Conservation (phyloP, 2,797 vertebrate species). For the Parauchenoglanis ngamensis region DNA sequence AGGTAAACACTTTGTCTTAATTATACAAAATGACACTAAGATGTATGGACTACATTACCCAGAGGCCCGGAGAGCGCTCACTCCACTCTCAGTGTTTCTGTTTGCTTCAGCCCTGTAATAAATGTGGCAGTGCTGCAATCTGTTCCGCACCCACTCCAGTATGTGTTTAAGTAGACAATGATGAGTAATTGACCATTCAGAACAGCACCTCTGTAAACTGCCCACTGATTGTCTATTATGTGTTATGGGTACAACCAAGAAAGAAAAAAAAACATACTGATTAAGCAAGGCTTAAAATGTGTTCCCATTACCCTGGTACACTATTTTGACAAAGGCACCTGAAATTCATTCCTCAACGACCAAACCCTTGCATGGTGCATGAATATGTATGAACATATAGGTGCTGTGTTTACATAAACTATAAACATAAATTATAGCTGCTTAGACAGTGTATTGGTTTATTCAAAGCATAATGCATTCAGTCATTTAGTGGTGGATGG, state of each 20-base stretch:
- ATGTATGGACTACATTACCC: slow-evolving; percentile 45
- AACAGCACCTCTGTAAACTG: slow-evolving; percentile 67
- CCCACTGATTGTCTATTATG: slow-evolving; percentile 75
- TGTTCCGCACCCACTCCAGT: slow-evolving; percentile 69
- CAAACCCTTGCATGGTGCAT: slow-evolving; percentile 60
- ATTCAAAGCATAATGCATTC: background rate
- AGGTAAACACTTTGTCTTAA: slow-evolving; percentile 47
- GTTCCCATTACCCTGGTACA: slow-evolving; percentile 66
- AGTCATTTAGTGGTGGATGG: background rate
- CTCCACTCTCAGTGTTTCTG: slow-evolving; percentile 58
- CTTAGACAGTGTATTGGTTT: background rate
- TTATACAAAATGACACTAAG: slow-evolving; percentile 30
- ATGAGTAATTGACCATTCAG: slow-evolving; percentile 78
- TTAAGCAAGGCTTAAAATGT: slow-evolving; percentile 73
- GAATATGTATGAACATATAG: slow-evolving; percentile 67
- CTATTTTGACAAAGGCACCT: slow-evolving; percentile 65
- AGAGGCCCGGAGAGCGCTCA: slow-evolving; percentile 29
- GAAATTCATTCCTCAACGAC: slow-evolving; percentile 63
- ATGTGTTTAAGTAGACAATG: slow-evolving; percentile 76
- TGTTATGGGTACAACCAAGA: slow-evolving; percentile 62
- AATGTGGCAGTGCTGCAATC: slow-evolving; percentile 69
- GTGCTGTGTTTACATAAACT: slow-evolving; percentile 25
- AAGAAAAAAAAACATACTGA: slow-evolving; percentile 68
- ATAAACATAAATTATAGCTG: background rate
- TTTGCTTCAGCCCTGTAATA: slow-evolving; percentile 67